Evolutionary conservation across 2,113 vertebrate genomes (phyloP), one percentile per base, ranked within the genome.

Genomic region (Rhabdomys dilectus): DNA sequence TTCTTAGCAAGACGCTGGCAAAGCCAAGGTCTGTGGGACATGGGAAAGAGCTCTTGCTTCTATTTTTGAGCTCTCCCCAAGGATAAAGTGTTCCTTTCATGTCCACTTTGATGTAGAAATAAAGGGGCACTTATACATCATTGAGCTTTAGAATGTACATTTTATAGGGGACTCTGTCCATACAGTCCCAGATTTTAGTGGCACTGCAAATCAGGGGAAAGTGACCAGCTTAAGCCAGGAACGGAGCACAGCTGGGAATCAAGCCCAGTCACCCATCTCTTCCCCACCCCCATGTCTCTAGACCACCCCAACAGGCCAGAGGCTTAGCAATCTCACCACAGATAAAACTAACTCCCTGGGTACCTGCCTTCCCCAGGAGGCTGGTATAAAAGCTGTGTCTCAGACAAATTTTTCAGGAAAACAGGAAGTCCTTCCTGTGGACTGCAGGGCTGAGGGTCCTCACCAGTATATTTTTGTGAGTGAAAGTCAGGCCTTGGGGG

Each of bases 41-140:
- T 82, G 97, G 96, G 89, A 95, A 96, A 88, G 75, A 94, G 91
- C 91, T 88, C 91, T 95, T 97, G 97, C 96, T 96, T 92, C 93
- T 98, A 94, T 97, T 97, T 93, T 93, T 98, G 88, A 91, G 91
- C 68, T 92, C 73, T 97, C 96, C 94, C 90, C 1, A 34, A 96
- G 97, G 98, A 98, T 89, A 81, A 97, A 92, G 96, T 77, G 0
- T 96, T 90, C 96, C 98, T 98, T 98, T 98, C 95, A 98, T 98
- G 97, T 97, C 3, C 2, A 77, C 98, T 98, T 98, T 98, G 98
- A 98, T 98, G 98, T 98, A 91, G 94, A 98, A 98, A 98, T 98
- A 97, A 98, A 98, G 98, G 95, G 92, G 48, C 1, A 60, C 92
- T 98, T 90, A 12, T 91, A 96, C 70, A 75, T 92, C 86, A 97